Percentiles rank a stretch among this genome's conserved stretches.
phyloP scores from a whole-genome alignment of 2,797 vertebrate species.

The Leuciscus waleckii region DNA sequence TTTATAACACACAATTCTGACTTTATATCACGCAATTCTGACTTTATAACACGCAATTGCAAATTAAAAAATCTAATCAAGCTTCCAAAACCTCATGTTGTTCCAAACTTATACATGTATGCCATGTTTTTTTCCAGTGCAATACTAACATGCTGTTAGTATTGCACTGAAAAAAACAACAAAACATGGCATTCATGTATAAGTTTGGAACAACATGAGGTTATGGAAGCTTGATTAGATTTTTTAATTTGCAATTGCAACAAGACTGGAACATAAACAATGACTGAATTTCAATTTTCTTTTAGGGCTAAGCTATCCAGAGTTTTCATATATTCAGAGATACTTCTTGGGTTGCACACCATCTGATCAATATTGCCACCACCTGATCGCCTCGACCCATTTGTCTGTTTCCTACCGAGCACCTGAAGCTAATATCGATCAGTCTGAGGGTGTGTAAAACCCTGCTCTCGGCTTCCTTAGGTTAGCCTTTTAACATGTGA shows the following conservation, averaged over 20 bases:
- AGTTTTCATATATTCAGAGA: slow-evolving; percentile 13
- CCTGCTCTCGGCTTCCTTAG: background rate
- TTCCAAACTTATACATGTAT: too few relatives aligned
- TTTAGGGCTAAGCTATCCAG: background rate
- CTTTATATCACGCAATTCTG: too few relatives aligned
- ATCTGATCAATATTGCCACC: slow-evolving; percentile 25
- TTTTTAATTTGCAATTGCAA: background rate
- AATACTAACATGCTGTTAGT: background rate
- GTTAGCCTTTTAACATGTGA: slow-evolving; percentile 19
- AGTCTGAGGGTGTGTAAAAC: background rate
- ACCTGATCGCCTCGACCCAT: slow-evolving; percentile 9
- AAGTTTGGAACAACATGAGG: too few relatives aligned
- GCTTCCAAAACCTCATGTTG: too few relatives aligned
- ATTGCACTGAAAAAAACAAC: too few relatives aligned
- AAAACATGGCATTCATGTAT: too few relatives aligned
- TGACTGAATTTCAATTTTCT: background rate
- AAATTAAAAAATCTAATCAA: too few relatives aligned
- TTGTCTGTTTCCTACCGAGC: slow-evolving; percentile 18
- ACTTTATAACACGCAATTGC: too few relatives aligned
- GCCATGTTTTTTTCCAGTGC: background rate
- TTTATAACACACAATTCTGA: too few relatives aligned
- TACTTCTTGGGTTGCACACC: background rate
- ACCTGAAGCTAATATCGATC: slow-evolving; percentile 7
- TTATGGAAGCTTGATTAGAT: too few relatives aligned
- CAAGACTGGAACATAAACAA: background rate